A percentile compares a stretch with the other conserved stretches of the same genome.
phyloP scores from a whole-genome alignment of 1,140 invertebrate genomes.

The Elymnias hypermnestra region DNA sequence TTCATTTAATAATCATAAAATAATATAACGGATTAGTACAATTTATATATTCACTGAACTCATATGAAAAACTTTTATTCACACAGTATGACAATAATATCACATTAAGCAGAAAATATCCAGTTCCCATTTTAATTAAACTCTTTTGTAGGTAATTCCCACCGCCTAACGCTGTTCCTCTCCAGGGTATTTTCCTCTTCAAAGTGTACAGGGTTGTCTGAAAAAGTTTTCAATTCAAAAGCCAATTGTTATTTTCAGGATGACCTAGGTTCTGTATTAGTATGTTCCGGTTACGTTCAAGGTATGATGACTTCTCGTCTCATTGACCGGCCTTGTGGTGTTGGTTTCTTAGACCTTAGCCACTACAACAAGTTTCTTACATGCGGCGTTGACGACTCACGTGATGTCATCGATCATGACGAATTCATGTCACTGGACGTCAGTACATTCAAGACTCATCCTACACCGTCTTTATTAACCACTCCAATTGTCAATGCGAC shows the following conservation, averaged over 20 bases:
- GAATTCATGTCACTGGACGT: constrained; percentile 33
- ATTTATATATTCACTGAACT: too few species aligned
- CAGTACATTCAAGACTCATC: constrained; percentile 17
- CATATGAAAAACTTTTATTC: too few species aligned
- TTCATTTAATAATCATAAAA: too few species aligned
- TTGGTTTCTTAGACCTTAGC: constrained; percentile 46
- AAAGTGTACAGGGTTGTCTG: too few species aligned
- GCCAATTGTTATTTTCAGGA: constrained; percentile 40
- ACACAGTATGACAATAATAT: too few species aligned
- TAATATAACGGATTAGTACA: too few species aligned
- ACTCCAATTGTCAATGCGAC: constrained; percentile 9
- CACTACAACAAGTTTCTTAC: constrained; percentile 49
- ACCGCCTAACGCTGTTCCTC: too few species aligned
- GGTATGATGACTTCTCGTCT: constrained; percentile 59
- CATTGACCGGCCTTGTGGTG: constrained; percentile 53
- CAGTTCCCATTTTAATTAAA: too few species aligned
- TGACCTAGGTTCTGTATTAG: constrained; percentile 46
- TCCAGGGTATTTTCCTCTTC: too few species aligned
- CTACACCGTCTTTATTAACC: constrained; percentile 20
- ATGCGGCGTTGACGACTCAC: constrained; percentile 54
- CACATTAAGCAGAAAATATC: too few species aligned
- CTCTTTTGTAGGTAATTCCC: too few species aligned
- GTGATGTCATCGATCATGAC: constrained; percentile 49
- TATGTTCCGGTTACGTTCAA: constrained; percentile 44
- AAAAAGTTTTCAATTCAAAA: too few species aligned